These are phyloP conservation scores for Planiliza haematocheilus DNA, from an alignment of 2,113 vertebrate species.

Conservation along the genomic window DNA sequence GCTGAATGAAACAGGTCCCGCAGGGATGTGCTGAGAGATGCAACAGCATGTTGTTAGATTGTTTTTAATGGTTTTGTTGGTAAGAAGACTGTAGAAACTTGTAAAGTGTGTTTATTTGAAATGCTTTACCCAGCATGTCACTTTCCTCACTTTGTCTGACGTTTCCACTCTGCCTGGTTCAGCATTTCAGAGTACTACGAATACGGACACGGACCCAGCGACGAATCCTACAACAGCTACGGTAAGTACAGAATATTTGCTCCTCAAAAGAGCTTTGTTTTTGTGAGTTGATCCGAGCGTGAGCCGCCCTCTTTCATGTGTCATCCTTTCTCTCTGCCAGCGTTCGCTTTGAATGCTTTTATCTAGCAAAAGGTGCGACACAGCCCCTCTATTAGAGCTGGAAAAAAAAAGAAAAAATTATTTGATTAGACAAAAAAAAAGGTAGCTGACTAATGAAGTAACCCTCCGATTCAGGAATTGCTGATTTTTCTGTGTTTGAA, in stretches of 20 bases:
- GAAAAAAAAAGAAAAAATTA: slow-evolving; percentile 20
- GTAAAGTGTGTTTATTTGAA: background rate
- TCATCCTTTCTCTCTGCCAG: background rate
- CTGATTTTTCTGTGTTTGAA: no score
- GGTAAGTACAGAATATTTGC: slow-evolving; percentile 85
- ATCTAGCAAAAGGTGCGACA: background rate
- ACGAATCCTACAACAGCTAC: slow-evolving; percentile 95
- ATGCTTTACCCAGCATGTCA: background rate
- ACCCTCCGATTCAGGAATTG: no score
- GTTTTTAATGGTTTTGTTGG: background rate
- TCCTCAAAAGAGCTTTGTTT: slow-evolving; percentile 13
- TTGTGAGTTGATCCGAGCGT: slow-evolving; percentile 8
- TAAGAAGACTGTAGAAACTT: background rate
- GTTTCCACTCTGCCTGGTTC: slow-evolving; percentile 72
- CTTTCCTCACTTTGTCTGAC: slow-evolving; percentile 2
- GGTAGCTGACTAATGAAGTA: background rate
- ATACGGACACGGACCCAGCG: slow-evolving; percentile 91
- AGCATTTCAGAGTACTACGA: slow-evolving; percentile 97
- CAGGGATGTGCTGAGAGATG: background rate
- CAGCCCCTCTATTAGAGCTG: background rate
- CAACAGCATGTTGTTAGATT: background rate
- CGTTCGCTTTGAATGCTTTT: slow-evolving; percentile 7
- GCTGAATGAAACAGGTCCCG: background rate
- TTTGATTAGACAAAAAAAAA: slow-evolving; percentile 3
- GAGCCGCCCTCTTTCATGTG: slow-evolving; percentile 8